phyloP scores from a whole-genome alignment of 2,888 invertebrate genomes.

The Poecilobothrus nobilitatus region DNA sequence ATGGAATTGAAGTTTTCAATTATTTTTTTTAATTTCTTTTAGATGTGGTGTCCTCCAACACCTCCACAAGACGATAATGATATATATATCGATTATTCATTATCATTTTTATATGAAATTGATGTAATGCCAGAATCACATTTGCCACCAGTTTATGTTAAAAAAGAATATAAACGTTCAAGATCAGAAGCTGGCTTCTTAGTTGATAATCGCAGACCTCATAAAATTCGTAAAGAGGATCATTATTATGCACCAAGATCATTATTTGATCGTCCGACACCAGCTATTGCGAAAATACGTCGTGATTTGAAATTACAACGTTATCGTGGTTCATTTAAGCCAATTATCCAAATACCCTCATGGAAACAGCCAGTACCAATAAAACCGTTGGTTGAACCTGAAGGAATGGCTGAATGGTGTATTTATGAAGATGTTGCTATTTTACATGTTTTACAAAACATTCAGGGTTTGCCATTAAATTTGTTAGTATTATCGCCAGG shows the following conservation, averaged over 20 bases:
- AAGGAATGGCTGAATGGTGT: slow-evolving; percentile 76
- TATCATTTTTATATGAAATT: slow-evolving; percentile 77
- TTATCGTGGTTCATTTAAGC: slow-evolving; percentile 52
- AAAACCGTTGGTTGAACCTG: slow-evolving; percentile 52
- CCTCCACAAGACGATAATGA: slow-evolving; percentile 91
- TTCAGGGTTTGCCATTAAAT: slow-evolving; percentile 67
- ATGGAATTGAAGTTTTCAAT: slow-evolving; percentile 15
- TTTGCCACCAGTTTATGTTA: slow-evolving; percentile 70
- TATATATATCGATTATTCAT: slow-evolving; percentile 77
- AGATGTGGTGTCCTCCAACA: slow-evolving; percentile 97
- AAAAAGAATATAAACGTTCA: slow-evolving; percentile 65
- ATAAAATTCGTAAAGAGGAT: slow-evolving; percentile 62
- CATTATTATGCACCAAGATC: slow-evolving; percentile 69
- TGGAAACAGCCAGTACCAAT: slow-evolving; percentile 47
- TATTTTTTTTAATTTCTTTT: slow-evolving; percentile 24
- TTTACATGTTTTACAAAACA: slow-evolving; percentile 66
- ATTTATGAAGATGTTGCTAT: slow-evolving; percentile 85
- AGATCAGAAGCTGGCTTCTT: slow-evolving; percentile 55
- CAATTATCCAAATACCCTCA: slow-evolving; percentile 47
- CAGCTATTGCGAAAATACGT: slow-evolving; percentile 64
- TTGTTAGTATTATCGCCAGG: slow-evolving; percentile 68
- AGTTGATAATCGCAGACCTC: slow-evolving; percentile 50
- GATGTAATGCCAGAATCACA: slow-evolving; percentile 66
- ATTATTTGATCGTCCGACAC: slow-evolving; percentile 70
- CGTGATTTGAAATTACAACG: slow-evolving; percentile 70